Percentiles rank a stretch among this genome's conserved stretches.
Evolutionary conservation across 2,113 vertebrate species (phyloP).

Genomic region (Coturnix japonica): DNA sequence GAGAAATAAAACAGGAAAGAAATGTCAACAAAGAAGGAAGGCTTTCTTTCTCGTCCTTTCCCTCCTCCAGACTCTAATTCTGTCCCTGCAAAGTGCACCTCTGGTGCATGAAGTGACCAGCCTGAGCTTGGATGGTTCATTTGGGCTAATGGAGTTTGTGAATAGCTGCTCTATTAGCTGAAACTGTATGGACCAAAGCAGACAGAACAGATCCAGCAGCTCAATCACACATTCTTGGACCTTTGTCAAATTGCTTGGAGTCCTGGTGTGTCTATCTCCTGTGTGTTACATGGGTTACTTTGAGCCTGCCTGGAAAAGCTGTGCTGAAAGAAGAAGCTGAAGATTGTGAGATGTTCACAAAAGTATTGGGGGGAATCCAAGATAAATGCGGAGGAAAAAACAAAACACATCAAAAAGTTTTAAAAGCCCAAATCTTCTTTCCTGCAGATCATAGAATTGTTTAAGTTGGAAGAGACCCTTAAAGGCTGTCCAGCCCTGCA

Average conservation of each 20-base stretch:
- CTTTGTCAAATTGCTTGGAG: not conserved
- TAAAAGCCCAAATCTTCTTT: not conserved
- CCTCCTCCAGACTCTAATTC: not conserved
- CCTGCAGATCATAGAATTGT: not conserved
- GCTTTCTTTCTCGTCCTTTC: not conserved
- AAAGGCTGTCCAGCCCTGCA: too few species aligned
- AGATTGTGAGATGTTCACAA: not conserved
- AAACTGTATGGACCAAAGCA: not conserved
- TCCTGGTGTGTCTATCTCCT: not conserved
- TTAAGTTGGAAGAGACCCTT: too few species aligned
- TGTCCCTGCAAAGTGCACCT: not conserved
- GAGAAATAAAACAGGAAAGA: not conserved
- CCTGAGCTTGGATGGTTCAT: not conserved
- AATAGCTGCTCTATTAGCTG: not conserved
- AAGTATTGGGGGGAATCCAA: not conserved
- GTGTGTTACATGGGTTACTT: not conserved
- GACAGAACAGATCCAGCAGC: not conserved
- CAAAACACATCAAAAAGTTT: not conserved
- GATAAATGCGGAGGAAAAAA: not conserved
- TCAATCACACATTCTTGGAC: rapidly evolving
- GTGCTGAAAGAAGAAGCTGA: not conserved
- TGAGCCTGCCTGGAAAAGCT: not conserved
- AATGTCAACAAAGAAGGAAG: not conserved
- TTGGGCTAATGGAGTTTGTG: not conserved
- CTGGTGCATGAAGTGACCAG: not conserved